Percentiles rank a stretch among this genome's conserved stretches.
These are phyloP conservation scores for Onchidella celtica DNA, from an alignment of 2,888 invertebrate genomes.

Conservation along the genomic window DNA sequence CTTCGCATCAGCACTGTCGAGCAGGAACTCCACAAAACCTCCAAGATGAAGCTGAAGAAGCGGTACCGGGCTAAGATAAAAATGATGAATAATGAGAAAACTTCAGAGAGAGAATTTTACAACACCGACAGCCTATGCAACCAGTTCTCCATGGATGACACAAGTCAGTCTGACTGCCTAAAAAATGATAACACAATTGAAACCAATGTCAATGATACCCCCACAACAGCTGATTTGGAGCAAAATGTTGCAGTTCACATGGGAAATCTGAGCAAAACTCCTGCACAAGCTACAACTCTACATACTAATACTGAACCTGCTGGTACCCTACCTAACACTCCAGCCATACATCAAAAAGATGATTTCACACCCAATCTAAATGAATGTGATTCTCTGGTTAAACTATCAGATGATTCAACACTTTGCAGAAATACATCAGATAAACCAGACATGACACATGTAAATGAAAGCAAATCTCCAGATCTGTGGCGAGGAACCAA, in stretches of 20 bases:
- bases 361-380: too few relatives aligned
- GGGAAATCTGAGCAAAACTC: not conserved
- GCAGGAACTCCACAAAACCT: not conserved
- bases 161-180: not conserved
- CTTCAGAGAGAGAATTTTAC: not conserved
- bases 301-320: too few relatives aligned
- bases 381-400: too few relatives aligned
- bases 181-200: not conserved
- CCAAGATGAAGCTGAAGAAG: not conserved
- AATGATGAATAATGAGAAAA: not conserved
- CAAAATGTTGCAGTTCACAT: not conserved
- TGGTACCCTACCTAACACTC: too few relatives aligned
- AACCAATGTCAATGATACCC: not conserved
- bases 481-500: too few relatives aligned
- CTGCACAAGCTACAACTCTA: too few relatives aligned
- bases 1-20: not conserved
- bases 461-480: too few relatives aligned
- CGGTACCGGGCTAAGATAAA: conserved; percentile 17
- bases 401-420: too few relatives aligned
- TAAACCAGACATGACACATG: too few relatives aligned
- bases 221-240: not conserved
- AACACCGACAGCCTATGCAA: not conserved
- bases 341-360: too few relatives aligned
- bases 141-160: not conserved
- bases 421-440: too few relatives aligned